Base-by-base conservation (phyloP, 2,113 vertebrate genomes). In the Trinectes maculatus region DNA sequence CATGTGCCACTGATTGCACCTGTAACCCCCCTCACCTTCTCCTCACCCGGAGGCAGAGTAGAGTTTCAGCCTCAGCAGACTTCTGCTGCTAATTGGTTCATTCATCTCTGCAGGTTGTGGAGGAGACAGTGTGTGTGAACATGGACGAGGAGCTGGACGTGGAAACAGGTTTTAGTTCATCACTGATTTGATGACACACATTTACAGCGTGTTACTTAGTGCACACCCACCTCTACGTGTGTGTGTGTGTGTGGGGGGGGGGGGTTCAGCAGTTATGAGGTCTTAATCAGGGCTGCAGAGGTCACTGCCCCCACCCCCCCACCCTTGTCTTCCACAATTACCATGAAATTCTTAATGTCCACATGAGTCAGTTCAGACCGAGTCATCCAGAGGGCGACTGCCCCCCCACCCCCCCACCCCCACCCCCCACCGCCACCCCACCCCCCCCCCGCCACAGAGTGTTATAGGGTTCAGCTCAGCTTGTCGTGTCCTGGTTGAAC, bases 261-360 rank as follows among this genome's bases (percentile, higher is more conserved):
- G 34, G 34, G 19, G 28, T 3, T 19, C 39, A 39, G 36, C 26
- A 56, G 72, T 87, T 89, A 90, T 89, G 84, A 90, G 86, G 79
- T 83, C 87, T 89, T 90, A 87, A 91, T 91, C 57, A 89, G 87
- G 83, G 76, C 73, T 65, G 37, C 74, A 73, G 80, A 88, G 89
- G 81, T 87, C 86, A n/a, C n/a, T n/a, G n/a, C n/a, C n/a, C n/a
- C n/a, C 71, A 40, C 29, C 85, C 79, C 83, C 82, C 84, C 74
- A 64, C 3, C 19, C 29, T 83, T 81, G 85, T 88, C 78, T 89
- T 88, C 77, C 78, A 89, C 80, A 88, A 91, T 91, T 85, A 87
- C 89, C 91, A 89, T 91, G 89, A 92, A 92, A 93, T 91, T 91
- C 87, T 89, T 71, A 91, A 89, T 86, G 91, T 89, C 92, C 88